Base-by-base conservation (phyloP, 2,113 vertebrate genomes). In the Gallinago media region DNA sequence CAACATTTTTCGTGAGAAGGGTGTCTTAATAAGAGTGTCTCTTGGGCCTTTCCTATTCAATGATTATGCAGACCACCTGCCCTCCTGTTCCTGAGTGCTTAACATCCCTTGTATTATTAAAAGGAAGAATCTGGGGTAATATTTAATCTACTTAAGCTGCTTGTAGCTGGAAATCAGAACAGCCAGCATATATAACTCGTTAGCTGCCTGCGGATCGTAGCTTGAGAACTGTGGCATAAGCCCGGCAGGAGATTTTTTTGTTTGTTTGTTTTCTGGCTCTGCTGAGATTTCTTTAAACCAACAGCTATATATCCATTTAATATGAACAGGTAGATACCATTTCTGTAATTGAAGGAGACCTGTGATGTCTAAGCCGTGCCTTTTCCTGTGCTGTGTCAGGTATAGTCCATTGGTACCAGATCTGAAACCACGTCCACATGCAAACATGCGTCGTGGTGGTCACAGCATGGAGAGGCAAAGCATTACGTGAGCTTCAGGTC, bases 51-150 rank as follows among this genome's bases (percentile, higher is more conserved):
- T 89, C n/a, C 40, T 67, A 52, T 58, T 92, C 56, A 77, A 0
- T 19, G 40, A 76, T 59, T 92, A 82, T 42, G 76, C 76, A 89
- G 82, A 94, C 68, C 72, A 96, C 66, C 86, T 94, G 89, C 76
- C 79, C 56, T 94, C 76, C 72, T 81, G 70, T 85, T 94, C 42
- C 59, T 46, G 26, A 92, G 50, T 74, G 68, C 75, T 90, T 61
- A 79, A 73, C 5, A 9, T 73, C 71, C 58, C 34, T 83, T 76
- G n/a, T 80, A 74, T 79, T 86, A 90, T 42, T 82, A 63, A 21
- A 36, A 85, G 22, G 75, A 89, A 94, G 58, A 89, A 74, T 85
- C 49, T 42, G 10, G 32, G 76, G 73, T 73, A 85, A 32, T 77
- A 88, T 26, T 90, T 58, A 62, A 81, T 91, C 68, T 72, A 67